Percentiles rank a stretch among this genome's conserved stretches.
Conservation (phyloP, 37 sponge, comb jelly and placozoan species). For the Ephydatia muelleri region DNA sequence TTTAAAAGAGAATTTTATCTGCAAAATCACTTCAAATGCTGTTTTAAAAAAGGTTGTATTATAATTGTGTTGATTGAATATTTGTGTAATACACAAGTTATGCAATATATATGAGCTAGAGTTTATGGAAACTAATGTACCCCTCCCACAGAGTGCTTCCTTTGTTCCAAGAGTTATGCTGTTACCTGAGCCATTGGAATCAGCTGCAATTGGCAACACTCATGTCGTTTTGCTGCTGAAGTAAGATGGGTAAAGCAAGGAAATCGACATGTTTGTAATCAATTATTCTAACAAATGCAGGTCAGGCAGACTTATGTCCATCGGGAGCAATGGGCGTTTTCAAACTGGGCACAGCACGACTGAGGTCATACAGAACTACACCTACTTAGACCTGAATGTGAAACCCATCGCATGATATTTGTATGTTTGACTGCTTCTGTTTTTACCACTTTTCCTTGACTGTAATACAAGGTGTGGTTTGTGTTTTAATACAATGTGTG, state of each 20-base stretch:
- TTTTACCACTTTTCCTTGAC: neutral
- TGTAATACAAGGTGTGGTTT: neutral
- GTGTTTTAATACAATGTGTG: neutral
- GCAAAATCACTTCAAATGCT: neutral
- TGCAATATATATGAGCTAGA: neutral
- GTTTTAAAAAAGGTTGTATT: neutral
- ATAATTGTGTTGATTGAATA: neutral
- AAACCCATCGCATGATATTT: neutral
- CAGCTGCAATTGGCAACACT: constrained; percentile 61
- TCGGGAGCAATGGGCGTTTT: constrained; percentile 51
- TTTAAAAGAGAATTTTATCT: neutral
- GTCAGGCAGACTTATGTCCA: constrained; percentile 44
- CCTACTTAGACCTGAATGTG: constrained; percentile 23
- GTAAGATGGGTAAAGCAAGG: neutral
- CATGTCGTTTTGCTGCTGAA: constrained; percentile 47
- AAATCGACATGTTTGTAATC: neutral
- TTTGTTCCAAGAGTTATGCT: constrained; percentile 26
- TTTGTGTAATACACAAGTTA: neutral
- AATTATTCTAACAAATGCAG: neutral
- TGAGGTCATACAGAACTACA: constrained; percentile 16
- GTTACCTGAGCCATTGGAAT: constrained; percentile 39
- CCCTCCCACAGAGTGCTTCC: constrained; percentile 7
- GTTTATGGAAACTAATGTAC: neutral
- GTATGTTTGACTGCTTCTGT: neutral
- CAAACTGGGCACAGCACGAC: constrained; percentile 48